These are phyloP conservation scores for Actinia equina DNA, from an alignment of 64 coral and sea anemone species.

Conservation along the genomic window DNA sequence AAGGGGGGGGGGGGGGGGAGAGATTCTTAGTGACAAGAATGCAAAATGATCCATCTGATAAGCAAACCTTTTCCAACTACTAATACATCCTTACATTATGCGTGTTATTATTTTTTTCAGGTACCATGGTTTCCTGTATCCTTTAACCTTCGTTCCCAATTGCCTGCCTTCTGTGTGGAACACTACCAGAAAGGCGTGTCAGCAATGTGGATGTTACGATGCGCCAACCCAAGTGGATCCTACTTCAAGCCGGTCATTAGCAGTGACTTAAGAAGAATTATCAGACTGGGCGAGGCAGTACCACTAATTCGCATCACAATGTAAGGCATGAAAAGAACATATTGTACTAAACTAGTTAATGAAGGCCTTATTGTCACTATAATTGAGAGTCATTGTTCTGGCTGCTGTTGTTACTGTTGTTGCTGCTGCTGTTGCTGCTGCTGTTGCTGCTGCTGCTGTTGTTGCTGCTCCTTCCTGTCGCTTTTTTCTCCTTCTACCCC, in stretches of 20 bases:
- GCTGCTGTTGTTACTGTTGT: too few species aligned
- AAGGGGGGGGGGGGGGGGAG: too few species aligned
- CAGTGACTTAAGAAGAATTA: slow-evolving; percentile 67
- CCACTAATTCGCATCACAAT: slow-evolving; percentile 68
- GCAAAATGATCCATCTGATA: too few species aligned
- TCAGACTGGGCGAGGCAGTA: slow-evolving; percentile 58
- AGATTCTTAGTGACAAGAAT: too few species aligned
- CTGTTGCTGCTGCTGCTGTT: neutral
- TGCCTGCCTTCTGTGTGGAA: slow-evolving; percentile 65
- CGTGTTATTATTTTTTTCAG: neutral
- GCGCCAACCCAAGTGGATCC: slow-evolving; percentile 38
- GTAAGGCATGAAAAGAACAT: slow-evolving; percentile 44
- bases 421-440: neutral
- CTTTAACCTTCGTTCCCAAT: slow-evolving; percentile 47
- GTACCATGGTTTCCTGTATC: slow-evolving; percentile 69
- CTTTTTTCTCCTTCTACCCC: neutral
- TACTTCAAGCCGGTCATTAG: slow-evolving; percentile 56
- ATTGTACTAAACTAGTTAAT: neutral
- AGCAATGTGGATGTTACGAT: slow-evolving; percentile 75
- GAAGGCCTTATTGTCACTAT: neutral
- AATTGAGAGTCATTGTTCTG: too few species aligned
- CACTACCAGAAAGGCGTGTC: slow-evolving; percentile 44
- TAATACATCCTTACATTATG: neutral
- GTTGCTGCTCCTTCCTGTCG: too few species aligned
- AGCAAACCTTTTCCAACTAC: too few species aligned